A percentile compares a stretch with the other conserved stretches of the same genome.
Evolutionary conservation across 2,797 vertebrate species (phyloP).

Genomic region (Scomberomorus guttatus): DNA sequence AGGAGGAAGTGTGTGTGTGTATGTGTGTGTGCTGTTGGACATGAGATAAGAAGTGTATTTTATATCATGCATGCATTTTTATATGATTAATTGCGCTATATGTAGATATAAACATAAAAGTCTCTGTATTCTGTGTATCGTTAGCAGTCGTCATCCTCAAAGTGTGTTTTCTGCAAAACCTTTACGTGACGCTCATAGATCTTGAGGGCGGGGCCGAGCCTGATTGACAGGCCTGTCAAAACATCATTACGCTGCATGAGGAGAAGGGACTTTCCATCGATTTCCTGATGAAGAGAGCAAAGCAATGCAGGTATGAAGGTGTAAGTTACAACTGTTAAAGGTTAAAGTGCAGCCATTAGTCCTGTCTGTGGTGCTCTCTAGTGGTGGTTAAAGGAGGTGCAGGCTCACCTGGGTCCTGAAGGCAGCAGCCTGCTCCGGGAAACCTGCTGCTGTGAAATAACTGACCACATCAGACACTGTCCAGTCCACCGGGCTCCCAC

Average conservation of each 20-base stretch:
- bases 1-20: conserved; percentile 27
- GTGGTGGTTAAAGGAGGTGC: conserved; percentile 36
- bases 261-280: conserved; percentile 91
- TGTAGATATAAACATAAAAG: conserved; percentile 47
- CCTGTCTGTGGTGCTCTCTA: conserved; percentile 52
- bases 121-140: conserved; percentile 37
- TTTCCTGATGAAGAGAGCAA: conserved; percentile 82
- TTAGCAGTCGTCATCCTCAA: conserved; percentile 89
- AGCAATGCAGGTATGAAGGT: conserved; percentile 24
- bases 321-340: conserved; percentile 12
- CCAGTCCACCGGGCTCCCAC: conserved; percentile 88
- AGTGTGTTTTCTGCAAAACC: conserved; percentile 90
- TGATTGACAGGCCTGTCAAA: conserved; percentile 90
- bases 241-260: conserved; percentile 92
- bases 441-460: conserved; percentile 91
- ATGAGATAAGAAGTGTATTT: conserved; percentile 42
- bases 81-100: conserved; percentile 57
- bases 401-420: conserved; percentile 90
- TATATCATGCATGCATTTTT: conserved; percentile 63
- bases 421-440: conserved; percentile 91
- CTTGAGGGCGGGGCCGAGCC: conserved; percentile 91
- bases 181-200: conserved; percentile 92
- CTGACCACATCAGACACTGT: conserved; percentile 91
- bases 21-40: conserved; percentile 10
- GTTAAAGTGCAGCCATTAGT: neutral